phyloP scores from a whole-genome alignment of 2,888 invertebrate species.

The Drosophila neoperkinsi region DNA sequence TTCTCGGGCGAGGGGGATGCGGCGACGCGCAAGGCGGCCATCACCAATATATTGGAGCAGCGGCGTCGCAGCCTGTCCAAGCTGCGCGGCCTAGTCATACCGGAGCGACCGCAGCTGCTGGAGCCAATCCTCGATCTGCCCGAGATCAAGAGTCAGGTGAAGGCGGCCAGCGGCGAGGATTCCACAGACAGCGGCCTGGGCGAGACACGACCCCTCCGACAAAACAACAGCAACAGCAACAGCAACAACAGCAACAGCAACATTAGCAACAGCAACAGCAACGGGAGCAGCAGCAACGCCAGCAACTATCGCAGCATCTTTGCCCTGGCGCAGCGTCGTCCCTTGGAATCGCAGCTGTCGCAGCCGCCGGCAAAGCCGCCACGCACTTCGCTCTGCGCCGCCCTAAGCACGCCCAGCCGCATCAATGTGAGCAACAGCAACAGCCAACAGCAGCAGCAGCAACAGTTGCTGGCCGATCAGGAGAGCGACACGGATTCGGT shows the following conservation, averaged over 20 bases:
- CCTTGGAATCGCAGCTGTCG: constrained; percentile 66
- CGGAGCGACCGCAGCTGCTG: constrained; percentile 88
- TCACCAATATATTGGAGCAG: constrained; percentile 92
- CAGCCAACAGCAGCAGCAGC: constrained; percentile 40
- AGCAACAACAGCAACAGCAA: not conserved
- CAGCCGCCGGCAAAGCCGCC: constrained; percentile 83
- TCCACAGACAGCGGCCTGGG: constrained; percentile 80
- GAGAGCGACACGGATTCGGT: constrained; percentile 93
- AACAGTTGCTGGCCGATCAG: constrained; percentile 62
- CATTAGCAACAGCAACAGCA: not conserved
- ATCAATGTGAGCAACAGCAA: constrained; percentile 42
- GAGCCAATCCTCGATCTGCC: constrained; percentile 91
- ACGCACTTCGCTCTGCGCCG: constrained; percentile 79
- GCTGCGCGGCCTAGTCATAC: constrained; percentile 94
- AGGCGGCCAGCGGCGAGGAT: constrained; percentile 82
- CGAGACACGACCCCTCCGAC: constrained; percentile 59
- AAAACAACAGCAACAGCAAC: constrained; percentile 3
- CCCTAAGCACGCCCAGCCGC: constrained; percentile 44
- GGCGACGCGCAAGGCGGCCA: constrained; percentile 87
- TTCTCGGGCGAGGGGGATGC: constrained; percentile 84
- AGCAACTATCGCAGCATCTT: constrained; percentile 78
- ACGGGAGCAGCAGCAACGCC: constrained; percentile 1
- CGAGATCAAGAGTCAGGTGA: constrained; percentile 91
- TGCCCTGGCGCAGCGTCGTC: constrained; percentile 53
- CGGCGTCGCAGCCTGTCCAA: constrained; percentile 93